Conservation (phyloP, 2,113 vertebrate genomes). For the Garra rufa region DNA sequence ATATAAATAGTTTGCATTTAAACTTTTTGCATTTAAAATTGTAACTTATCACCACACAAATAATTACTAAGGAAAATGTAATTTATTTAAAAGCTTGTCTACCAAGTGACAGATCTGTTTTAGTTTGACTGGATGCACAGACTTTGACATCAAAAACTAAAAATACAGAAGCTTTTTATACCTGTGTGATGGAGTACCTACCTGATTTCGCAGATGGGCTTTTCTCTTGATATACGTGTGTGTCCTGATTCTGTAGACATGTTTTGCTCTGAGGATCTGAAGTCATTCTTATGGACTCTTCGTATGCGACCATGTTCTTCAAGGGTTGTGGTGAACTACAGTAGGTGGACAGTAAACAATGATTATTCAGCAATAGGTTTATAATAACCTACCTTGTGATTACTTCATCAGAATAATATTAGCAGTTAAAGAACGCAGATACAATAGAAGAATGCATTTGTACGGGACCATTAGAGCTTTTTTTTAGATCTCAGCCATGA, state of each 20-base stretch:
- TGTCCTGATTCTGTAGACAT: constrained; percentile 1
- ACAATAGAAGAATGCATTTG: background rate
- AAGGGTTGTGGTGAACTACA: constrained; percentile 35
- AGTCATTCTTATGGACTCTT: constrained; percentile 59
- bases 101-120: background rate
- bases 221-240: constrained; percentile 19
- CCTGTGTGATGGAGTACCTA: background rate
- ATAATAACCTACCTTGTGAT: background rate
- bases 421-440: background rate
- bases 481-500: background rate
- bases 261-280: constrained; percentile 45
- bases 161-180: background rate
- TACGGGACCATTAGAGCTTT: background rate
- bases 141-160: background rate
- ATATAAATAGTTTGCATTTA: background rate
- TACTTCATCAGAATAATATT: background rate
- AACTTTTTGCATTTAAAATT: background rate
- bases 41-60: background rate
- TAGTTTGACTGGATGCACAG: background rate
- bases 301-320: constrained; percentile 62
- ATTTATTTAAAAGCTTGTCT: background rate
- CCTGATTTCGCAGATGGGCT: constrained; percentile 29
- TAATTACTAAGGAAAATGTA: background rate
- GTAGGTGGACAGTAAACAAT: background rate
- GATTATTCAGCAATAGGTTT: background rate